Evolutionary conservation across 2,797 vertebrate genomes (phyloP), one percentile per base, ranked within the genome.

Genomic region (Enoplosus armatus): DNA sequence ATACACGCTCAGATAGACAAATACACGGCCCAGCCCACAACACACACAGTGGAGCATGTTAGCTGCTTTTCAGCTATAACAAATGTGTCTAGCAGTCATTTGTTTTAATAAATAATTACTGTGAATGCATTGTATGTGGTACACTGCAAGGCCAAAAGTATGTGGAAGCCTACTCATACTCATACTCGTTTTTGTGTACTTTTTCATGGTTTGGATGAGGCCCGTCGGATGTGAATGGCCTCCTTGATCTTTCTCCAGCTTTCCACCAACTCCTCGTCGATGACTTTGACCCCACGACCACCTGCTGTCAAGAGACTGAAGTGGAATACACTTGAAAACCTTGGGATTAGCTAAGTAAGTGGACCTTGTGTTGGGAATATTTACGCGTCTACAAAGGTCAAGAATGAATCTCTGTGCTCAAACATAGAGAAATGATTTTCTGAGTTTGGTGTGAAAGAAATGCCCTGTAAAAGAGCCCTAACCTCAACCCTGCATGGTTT

Each of bases 31-130:
- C 68, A 66, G 50, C 33, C 29, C 59, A 47, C 33, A 69, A 47
- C 29, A 24, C 20, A 72, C 72, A 76, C 69, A 72, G 31, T 50
- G 73, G 56, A 65, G 59, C 69, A 72, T 60, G 26, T 66, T 48
- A 37, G 12, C 43, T 39, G 18, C 41, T 16, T 35, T 47, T 63
- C 11, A 41, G 4, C 51, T 47, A 1, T 12, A 50, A 41, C 11
- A 4, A 54, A 35, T 45, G 7, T 12, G n/a, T 51, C 1, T 0
- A 16, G 4, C 10, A n/a, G 26, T 12, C 8, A 10, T 27, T 45
- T 41, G 31, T 59, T 37, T 1, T 10, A n/a, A 29, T 29, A 18
- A 50, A 1, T n/a, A 3, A 29, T 47, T 3, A 7, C n/a, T 12
- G 3, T 31, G 41, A 26, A 35, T 39, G 11, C 37, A 35, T 35